Percentiles rank a stretch among this genome's conserved stretches.
phyloP scores from a whole-genome alignment of 2,797 vertebrate species.

The Tragopan temminckii region DNA sequence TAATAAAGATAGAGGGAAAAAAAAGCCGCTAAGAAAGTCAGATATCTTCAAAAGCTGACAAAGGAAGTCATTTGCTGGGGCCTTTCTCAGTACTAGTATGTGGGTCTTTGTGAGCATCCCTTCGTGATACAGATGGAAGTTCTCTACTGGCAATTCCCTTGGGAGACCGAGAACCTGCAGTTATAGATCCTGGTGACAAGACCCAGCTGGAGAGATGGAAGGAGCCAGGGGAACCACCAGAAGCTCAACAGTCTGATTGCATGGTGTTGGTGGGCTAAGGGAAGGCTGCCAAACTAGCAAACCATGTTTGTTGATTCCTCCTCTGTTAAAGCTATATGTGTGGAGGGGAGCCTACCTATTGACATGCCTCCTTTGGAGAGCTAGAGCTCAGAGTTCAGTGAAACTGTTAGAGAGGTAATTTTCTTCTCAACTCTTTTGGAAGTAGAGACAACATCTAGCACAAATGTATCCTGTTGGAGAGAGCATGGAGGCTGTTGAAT shows the following conservation, averaged over 20 bases:
- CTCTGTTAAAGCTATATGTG: neutral
- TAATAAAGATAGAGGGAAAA: conserved; percentile 27
- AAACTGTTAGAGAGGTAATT: neutral
- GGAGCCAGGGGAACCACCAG: neutral
- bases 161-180: neutral
- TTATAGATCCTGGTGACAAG: neutral
- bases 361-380: neutral
- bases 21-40: neutral
- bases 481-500: neutral
- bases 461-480: neutral
- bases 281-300: neutral
- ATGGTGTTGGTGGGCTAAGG: neutral
- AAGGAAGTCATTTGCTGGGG: neutral
- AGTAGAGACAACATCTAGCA: neutral
- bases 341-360: neutral
- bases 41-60: neutral
- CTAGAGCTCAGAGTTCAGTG: neutral
- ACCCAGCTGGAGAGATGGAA: neutral
- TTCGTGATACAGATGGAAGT: neutral
- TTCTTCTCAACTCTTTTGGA: neutral
- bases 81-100: neutral
- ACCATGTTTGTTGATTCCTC: neutral
- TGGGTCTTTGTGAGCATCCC: neutral
- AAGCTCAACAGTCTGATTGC: neutral
- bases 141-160: neutral